Percentiles rank a stretch among this genome's conserved stretches.
phyloP scores from a whole-genome alignment of 1,140 invertebrate species.

The Eumaeus atala region DNA sequence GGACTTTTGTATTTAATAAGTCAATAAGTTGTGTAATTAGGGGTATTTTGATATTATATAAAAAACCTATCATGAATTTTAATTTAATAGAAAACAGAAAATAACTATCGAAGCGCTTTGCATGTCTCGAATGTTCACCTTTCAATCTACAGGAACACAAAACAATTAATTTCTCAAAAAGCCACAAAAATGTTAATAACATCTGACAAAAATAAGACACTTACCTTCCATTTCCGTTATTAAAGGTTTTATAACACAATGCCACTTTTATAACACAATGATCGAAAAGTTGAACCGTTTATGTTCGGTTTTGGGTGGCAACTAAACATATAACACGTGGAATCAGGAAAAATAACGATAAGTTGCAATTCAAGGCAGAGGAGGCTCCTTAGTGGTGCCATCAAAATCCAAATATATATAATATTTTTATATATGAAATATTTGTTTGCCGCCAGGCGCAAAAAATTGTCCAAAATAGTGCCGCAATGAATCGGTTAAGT shows the following conservation, averaged over 20 bases:
- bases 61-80: slow-evolving; percentile 7
- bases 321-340: slow-evolving; percentile 5
- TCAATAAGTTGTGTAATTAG: not conserved
- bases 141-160: not conserved
- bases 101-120: slow-evolving; percentile 1
- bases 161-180: slow-evolving; percentile 2
- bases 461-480: too few relatives aligned
- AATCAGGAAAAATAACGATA: slow-evolving; percentile 6
- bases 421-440: too few relatives aligned
- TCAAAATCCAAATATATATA: too few relatives aligned
- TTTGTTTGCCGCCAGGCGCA: too few relatives aligned
- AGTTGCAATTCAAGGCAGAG: not conserved
- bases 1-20: too few relatives aligned
- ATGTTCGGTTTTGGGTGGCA: not conserved
- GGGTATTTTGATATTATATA: not conserved
- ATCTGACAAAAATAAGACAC: slow-evolving; percentile 7
- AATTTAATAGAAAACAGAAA: slow-evolving; percentile 8
- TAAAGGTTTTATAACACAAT: slow-evolving; percentile 7
- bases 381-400: too few relatives aligned
- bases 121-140: slow-evolving; percentile 8
- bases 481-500: too few relatives aligned
- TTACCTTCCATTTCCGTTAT: slow-evolving; percentile 10
- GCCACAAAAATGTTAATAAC: slow-evolving; percentile 5
- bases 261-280: slow-evolving; percentile 6
- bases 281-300: slow-evolving; percentile 1